Evolutionary conservation across 2,113 vertebrate genomes (phyloP).

Genomic region (Cavia aperea): DNA sequence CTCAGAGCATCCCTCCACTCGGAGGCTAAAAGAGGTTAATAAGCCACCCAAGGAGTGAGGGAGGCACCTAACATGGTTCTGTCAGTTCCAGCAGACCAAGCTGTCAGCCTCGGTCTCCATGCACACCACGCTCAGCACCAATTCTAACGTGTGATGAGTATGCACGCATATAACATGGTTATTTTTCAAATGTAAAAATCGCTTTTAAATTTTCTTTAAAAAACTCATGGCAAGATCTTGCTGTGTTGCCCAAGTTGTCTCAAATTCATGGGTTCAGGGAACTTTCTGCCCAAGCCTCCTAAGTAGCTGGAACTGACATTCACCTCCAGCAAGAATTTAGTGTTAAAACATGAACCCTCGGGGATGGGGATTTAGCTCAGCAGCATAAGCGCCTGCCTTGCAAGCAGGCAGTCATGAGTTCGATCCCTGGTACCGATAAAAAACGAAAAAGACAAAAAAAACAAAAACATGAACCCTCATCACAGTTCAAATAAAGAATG

Average conservation of each 20-base stretch:
- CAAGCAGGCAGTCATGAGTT: too few species aligned
- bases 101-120: background rate
- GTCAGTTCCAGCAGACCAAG: background rate
- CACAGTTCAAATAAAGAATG: background rate
- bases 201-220: slow-evolving; percentile 35
- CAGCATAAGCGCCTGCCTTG: too few species aligned
- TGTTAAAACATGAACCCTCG: background rate
- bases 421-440: too few species aligned
- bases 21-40: background rate
- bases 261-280: background rate
- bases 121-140: background rate
- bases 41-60: background rate
- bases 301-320: background rate
- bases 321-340: background rate
- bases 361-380: too few species aligned
- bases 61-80: slow-evolving; percentile 9
- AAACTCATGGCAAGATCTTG: background rate
- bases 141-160: background rate
- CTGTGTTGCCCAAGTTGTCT: background rate
- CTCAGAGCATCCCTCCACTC: background rate
- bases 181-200: slow-evolving; percentile 39
- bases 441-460: background rate
- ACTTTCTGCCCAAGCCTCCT: background rate
- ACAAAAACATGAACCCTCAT: background rate
- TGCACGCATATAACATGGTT: background rate